Evolutionary conservation across 2,113 vertebrate genomes (phyloP).

Genomic region (Osmerus eperlanus): DNA sequence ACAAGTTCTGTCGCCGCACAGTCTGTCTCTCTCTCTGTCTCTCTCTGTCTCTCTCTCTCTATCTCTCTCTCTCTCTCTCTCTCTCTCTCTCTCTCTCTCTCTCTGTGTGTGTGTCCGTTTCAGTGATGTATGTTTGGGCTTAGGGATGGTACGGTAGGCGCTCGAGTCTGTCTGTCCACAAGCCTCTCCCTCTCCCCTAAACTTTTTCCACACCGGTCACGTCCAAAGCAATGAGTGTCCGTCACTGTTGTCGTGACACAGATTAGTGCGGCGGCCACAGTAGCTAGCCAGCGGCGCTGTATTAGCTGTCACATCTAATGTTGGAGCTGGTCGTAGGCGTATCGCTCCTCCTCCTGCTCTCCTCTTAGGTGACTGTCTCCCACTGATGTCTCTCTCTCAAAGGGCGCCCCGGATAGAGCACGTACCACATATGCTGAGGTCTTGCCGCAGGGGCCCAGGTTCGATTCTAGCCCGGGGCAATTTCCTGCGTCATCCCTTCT

Average conservation of each 20-base stretch:
- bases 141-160: no score
- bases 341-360: slow-evolving; percentile 1
- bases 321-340: slow-evolving; percentile 17
- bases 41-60: no score
- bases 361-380: slow-evolving; percentile 20
- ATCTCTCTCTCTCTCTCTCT: no score
- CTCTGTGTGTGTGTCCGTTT: not conserved
- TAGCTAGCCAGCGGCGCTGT: slow-evolving; percentile 23
- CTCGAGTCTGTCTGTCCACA: slow-evolving; percentile 8
- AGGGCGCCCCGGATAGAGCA: not conserved
- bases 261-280: slow-evolving; percentile 39
- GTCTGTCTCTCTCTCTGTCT: slow-evolving; percentile 8
- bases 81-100: not conserved
- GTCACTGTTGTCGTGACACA: slow-evolving; percentile 47
- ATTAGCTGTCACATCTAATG: slow-evolving; percentile 53
- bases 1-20: slow-evolving; percentile 34
- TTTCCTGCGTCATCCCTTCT: not conserved
- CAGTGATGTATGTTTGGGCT: not conserved
- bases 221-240: slow-evolving; percentile 48
- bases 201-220: slow-evolving; percentile 39
- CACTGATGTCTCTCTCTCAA: not conserved
- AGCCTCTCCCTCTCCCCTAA: slow-evolving; percentile 34
- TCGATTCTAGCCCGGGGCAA: not conserved
- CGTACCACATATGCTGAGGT: no score
- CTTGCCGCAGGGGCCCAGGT: not conserved